These are phyloP conservation scores for Catagonus wagneri DNA, from an alignment of 2,113 vertebrate genomes.

Conservation along the genomic window DNA sequence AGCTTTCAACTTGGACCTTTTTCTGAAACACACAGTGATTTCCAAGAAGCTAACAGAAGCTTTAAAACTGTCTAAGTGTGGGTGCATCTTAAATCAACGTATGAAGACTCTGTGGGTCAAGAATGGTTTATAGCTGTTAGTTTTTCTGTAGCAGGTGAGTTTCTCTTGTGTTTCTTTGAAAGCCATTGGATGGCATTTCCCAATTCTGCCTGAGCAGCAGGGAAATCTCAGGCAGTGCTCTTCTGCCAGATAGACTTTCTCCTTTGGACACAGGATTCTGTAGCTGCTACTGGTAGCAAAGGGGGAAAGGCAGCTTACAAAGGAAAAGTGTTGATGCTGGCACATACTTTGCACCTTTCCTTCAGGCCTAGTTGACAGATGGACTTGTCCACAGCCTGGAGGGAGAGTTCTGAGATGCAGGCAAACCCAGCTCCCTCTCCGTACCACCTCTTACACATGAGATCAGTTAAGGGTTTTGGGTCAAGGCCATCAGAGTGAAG, in stretches of 20 bases:
- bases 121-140: neutral
- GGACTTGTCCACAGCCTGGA: neutral
- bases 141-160: neutral
- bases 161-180: conserved; percentile 8
- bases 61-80: neutral
- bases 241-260: neutral
- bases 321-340: neutral
- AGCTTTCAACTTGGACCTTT: neutral
- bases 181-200: neutral
- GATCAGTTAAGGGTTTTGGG: neutral
- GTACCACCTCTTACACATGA: neutral
- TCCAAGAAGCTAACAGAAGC: conserved; percentile 25
- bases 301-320: neutral
- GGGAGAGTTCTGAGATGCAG: neutral
- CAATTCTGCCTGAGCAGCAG: neutral
- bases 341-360: neutral
- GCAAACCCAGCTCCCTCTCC: neutral
- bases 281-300: neutral
- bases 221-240: neutral
- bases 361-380: neutral
- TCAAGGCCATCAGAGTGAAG: neutral
- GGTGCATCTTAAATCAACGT: neutral
- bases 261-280: neutral
- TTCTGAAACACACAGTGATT: conserved; percentile 1
- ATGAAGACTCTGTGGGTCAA: neutral